These are phyloP conservation scores for Cybosia mesomella DNA, from an alignment of 2,888 invertebrate genomes.

Conservation along the genomic window DNA sequence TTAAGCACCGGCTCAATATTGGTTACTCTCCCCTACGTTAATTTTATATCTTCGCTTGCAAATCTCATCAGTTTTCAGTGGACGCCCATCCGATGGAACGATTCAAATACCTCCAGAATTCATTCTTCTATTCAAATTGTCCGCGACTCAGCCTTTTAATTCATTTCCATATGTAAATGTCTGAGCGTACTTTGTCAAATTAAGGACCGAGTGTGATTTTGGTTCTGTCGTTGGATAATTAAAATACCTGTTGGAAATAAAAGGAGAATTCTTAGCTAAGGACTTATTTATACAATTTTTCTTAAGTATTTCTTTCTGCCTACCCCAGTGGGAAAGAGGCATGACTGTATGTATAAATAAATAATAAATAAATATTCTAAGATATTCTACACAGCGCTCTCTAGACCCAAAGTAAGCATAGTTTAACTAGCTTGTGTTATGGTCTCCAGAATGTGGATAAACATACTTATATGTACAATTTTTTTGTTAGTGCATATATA, in stretches of 20 bases:
- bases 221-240: constrained; percentile 10
- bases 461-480: too few relatives aligned
- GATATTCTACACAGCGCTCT: too few relatives aligned
- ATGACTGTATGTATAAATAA: too few relatives aligned
- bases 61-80: constrained; percentile 15
- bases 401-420: too few relatives aligned
- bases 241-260: neutral
- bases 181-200: constrained; percentile 17
- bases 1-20: too few relatives aligned
- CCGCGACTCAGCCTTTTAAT: constrained; percentile 39
- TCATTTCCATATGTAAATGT: constrained; percentile 39
- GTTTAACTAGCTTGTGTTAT: too few relatives aligned
- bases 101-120: constrained; percentile 35
- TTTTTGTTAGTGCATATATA: too few relatives aligned
- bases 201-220: constrained; percentile 16
- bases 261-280: neutral
- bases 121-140: constrained; percentile 41
- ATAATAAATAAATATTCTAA: too few relatives aligned
- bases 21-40: too few relatives aligned
- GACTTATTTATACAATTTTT: neutral
- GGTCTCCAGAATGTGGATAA: too few relatives aligned
- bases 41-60: neutral
- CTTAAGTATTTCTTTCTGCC: too few relatives aligned
- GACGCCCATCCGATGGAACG: constrained; percentile 13
- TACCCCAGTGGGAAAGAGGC: too few relatives aligned